phyloP scores from a whole-genome alignment of 53 echinoderm and acorn worm genomes.

The Apostichopus leukothele region DNA sequence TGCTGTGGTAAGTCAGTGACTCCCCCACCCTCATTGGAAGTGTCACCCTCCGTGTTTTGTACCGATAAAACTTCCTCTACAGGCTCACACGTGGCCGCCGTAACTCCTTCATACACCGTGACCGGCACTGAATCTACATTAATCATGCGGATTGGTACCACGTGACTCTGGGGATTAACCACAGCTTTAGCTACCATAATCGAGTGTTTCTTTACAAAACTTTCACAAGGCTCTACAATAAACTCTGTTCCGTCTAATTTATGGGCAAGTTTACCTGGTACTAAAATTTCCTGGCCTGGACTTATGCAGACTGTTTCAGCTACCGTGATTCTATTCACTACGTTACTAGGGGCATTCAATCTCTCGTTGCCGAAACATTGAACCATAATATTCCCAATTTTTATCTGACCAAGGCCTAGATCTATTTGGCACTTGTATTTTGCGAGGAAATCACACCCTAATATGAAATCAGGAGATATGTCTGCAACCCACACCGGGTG shows the following conservation, averaged over 20 bases:
- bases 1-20: not conserved
- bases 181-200: conserved; percentile 34
- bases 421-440: conserved; percentile 8
- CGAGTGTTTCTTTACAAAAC: not conserved
- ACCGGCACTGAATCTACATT: conserved; percentile 15
- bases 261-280: conserved; percentile 2
- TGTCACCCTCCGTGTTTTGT: not conserved
- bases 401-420: not conserved
- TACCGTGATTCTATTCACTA: conserved; percentile 5
- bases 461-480: not conserved
- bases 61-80: not conserved
- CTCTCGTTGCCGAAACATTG: not conserved
- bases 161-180: not conserved
- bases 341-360: too few relatives aligned
- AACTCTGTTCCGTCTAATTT: not conserved
- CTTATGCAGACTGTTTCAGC: not conserved
- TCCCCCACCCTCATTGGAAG: too few relatives aligned
- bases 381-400: not conserved
- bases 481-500: conserved; percentile 6
- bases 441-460: not conserved
- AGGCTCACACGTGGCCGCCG: conserved; percentile 23
- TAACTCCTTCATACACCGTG: conserved; percentile 15
- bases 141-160: conserved; percentile 13
- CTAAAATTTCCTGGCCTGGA: not conserved
- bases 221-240: conserved; percentile 10